Evolutionary conservation across 2,113 vertebrate genomes (phyloP).

Genomic region (Gymnogyps californianus): DNA sequence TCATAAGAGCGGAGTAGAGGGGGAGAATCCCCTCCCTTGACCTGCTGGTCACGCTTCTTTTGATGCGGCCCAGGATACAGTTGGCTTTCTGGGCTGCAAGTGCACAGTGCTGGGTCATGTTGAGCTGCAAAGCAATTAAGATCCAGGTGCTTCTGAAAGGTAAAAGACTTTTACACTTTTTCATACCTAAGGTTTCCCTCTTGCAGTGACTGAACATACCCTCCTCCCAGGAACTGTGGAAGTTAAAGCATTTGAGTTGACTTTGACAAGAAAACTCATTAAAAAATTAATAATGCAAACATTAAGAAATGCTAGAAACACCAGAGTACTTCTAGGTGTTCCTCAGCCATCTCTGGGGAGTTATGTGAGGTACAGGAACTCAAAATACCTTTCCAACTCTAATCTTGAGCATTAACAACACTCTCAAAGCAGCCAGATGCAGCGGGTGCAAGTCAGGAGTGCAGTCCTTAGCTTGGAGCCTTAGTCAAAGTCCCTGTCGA

Average conservation of each 20-base stretch:
- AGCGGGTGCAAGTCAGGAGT: background rate
- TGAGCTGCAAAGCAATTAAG: background rate
- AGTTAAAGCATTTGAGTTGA: background rate
- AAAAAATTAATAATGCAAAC: background rate
- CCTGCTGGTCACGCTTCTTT: too few relatives aligned
- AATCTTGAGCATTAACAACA: background rate
- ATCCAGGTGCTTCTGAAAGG: background rate
- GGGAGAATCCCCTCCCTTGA: too few relatives aligned
- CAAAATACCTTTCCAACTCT: background rate
- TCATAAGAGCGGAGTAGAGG: too few relatives aligned
- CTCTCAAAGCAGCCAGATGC: background rate
- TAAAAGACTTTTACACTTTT: background rate
- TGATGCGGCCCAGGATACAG: too few relatives aligned
- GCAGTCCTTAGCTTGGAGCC: background rate
- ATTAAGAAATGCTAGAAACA: background rate
- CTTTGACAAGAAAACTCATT: background rate
- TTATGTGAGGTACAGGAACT: background rate
- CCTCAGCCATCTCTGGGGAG: background rate
- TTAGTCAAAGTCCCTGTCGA: fast-evolving
- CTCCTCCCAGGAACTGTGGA: background rate
- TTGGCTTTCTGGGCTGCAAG: too few relatives aligned
- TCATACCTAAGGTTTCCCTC: background rate
- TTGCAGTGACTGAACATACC: background rate
- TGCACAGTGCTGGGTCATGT: too few relatives aligned
- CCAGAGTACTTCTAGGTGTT: background rate